Conservation (phyloP, 2,797 vertebrate genomes). For the Gallinago stenura region DNA sequence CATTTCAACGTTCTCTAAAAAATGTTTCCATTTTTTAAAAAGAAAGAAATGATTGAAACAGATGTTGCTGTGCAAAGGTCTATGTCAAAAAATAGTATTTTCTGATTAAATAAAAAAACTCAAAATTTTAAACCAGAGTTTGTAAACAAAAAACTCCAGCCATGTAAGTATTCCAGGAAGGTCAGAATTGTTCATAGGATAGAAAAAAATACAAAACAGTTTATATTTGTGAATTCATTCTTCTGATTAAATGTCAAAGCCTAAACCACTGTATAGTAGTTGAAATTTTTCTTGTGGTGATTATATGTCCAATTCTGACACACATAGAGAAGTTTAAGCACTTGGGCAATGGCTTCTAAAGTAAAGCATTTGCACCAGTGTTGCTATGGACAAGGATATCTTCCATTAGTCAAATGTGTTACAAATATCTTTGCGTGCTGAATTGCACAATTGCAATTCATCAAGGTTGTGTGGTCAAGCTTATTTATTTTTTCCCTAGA, state of each 20-base stretch:
- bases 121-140: background rate
- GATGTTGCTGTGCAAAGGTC: background rate
- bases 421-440: background rate
- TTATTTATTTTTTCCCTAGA: background rate
- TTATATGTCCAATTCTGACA: background rate
- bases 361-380: background rate
- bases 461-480: background rate
- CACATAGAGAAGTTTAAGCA: background rate
- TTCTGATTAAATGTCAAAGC: background rate
- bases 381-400: background rate
- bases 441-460: background rate
- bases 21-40: background rate
- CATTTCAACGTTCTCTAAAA: background rate
- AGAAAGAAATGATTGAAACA: background rate
- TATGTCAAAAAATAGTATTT: background rate
- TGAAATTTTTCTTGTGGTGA: background rate
- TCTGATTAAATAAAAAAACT: background rate
- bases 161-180: background rate
- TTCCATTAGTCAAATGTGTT: background rate
- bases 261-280: background rate
- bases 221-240: background rate
- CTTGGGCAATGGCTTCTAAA: background rate
- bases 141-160: background rate
- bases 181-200: background rate
- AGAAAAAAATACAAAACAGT: background rate